These are phyloP conservation scores for Indicator indicator DNA, from an alignment of 2,113 vertebrate species.

Conservation along the genomic window DNA sequence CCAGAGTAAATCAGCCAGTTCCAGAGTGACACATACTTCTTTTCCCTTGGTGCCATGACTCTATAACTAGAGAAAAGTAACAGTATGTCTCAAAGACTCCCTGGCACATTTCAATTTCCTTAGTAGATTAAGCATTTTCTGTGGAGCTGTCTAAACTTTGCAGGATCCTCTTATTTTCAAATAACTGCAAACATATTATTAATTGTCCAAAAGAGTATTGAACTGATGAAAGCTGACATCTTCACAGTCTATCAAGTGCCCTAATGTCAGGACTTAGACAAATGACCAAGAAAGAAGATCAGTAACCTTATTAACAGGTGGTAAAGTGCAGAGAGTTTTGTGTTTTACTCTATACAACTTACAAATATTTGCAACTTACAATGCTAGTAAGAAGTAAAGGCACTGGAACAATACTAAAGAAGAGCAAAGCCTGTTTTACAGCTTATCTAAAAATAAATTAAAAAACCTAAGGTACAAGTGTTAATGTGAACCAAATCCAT, in stretches of 20 bases:
- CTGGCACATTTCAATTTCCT: neutral
- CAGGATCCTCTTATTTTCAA: neutral
- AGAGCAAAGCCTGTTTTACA: neutral
- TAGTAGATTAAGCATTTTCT: neutral
- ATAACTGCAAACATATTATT: neutral
- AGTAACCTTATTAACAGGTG: neutral
- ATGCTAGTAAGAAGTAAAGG: neutral
- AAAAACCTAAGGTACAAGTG: neutral
- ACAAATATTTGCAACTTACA: neutral
- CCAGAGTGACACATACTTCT: neutral
- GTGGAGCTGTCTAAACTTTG: neutral
- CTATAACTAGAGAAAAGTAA: neutral
- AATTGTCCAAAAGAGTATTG: neutral
- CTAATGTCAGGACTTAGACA: neutral
- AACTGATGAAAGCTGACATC: neutral
- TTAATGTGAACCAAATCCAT: neutral
- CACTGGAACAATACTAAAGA: neutral
- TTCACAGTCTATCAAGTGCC: neutral
- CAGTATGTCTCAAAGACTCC: neutral
- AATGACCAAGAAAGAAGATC: neutral
- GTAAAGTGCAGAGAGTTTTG: neutral
- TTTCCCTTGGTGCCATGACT: neutral
- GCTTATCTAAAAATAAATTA: neutral
- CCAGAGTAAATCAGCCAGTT: neutral
- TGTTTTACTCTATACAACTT: neutral